A percentile compares a stretch with the other conserved stretches of the same genome.
phyloP scores from a whole-genome alignment of 2,113 vertebrate genomes.

The Edolisoma coerulescens region DNA sequence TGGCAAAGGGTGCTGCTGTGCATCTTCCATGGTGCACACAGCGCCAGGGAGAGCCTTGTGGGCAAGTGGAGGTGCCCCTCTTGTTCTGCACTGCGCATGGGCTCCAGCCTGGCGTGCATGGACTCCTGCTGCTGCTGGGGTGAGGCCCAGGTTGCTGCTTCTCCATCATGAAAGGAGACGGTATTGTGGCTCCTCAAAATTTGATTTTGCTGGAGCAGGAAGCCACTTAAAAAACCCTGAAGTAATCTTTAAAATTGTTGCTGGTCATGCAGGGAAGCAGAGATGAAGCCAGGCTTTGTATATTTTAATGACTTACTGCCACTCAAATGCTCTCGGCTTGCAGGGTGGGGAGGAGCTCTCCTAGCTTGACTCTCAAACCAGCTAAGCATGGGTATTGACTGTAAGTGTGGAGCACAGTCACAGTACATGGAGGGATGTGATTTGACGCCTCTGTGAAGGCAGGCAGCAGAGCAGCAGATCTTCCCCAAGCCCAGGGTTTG shows the following conservation, averaged over 20 bases:
- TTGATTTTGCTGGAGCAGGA: background rate
- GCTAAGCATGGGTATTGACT: background rate
- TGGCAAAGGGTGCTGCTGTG: background rate
- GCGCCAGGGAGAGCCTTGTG: background rate
- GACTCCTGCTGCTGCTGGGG: background rate
- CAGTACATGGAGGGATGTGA: fast-evolving
- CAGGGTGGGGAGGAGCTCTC: background rate
- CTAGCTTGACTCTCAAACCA: background rate
- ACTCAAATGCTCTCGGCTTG: background rate
- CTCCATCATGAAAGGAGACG: background rate
- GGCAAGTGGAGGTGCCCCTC: background rate
- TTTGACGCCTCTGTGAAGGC: background rate
- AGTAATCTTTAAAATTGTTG: background rate
- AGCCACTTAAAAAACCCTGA: background rate
- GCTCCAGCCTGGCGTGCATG: background rate
- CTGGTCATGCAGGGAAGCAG: background rate
- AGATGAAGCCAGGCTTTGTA: background rate
- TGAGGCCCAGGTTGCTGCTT: background rate
- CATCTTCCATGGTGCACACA: background rate
- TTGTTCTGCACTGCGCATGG: fast-evolving
- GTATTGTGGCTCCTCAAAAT: background rate
- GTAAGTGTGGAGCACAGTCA: fast-evolving
- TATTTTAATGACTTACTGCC: background rate
- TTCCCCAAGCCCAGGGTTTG: background rate
- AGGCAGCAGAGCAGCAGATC: background rate